Percentiles rank a stretch among this genome's conserved stretches.
phyloP scores from a whole-genome alignment of 2,113 vertebrate genomes.

The Microtus pennsylvanicus region DNA sequence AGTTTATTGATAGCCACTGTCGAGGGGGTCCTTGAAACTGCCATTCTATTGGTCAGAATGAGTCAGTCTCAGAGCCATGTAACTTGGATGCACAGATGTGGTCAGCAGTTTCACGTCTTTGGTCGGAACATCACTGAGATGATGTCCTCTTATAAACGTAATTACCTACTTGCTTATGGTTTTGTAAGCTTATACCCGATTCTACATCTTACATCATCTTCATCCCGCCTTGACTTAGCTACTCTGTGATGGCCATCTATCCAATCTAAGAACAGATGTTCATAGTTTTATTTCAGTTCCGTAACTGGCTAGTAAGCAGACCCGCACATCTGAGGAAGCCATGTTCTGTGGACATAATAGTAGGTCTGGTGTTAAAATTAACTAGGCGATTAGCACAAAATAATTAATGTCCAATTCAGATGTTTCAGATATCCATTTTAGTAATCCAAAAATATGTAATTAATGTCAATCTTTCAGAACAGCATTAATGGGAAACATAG shows the following conservation, averaged over 20 bases:
- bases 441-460: conserved; percentile 37
- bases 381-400: conserved; percentile 26
- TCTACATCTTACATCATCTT: neutral
- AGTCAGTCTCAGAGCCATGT: neutral
- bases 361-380: conserved; percentile 17
- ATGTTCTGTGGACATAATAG: neutral
- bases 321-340: neutral
- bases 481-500: neutral
- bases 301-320: neutral
- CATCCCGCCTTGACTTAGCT: neutral
- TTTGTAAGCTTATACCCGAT: neutral
- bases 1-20: neutral
- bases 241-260: neutral
- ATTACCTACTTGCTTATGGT: conserved; percentile 21
- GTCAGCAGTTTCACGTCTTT: neutral
- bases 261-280: neutral
- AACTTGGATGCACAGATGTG: neutral
- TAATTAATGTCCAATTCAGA: conserved; percentile 22
- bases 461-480: conserved; percentile 19
- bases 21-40: conserved; percentile 9
- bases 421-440: conserved; percentile 30
- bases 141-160: neutral
- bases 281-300: neutral
- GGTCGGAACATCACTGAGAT: neutral
- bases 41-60: neutral